phyloP scores from a whole-genome alignment of 2,797 vertebrate genomes.

The Ctenopoma multispine region DNA sequence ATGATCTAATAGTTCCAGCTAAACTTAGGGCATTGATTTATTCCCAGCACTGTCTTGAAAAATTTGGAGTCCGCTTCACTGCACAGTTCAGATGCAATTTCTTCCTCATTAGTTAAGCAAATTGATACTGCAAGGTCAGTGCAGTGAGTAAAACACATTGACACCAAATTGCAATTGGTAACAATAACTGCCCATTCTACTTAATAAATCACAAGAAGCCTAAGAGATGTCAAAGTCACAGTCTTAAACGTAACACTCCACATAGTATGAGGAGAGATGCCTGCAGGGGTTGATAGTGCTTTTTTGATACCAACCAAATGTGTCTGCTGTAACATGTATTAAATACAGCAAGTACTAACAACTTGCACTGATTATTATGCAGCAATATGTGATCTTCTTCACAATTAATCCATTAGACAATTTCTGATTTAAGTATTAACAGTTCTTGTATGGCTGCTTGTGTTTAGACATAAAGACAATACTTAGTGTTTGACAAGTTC shows the following conservation, averaged over 20 bases:
- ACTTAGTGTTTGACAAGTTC: not conserved
- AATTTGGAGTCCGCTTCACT: not conserved
- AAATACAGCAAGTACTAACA: not conserved
- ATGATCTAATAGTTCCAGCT: not conserved
- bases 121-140: constrained; percentile 1
- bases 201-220: not conserved
- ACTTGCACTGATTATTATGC: not conserved
- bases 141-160: not conserved
- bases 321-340: not conserved
- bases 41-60: not conserved
- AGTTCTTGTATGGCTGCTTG: too few species aligned
- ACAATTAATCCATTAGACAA: too few species aligned
- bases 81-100: not conserved
- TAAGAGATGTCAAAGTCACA: not conserved
- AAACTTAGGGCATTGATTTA: not conserved
- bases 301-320: not conserved
- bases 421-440: too few species aligned
- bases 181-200: not conserved
- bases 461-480: not conserved
- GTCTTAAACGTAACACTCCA: not conserved
- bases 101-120: not conserved
- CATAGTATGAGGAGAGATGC: not conserved
- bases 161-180: not conserved
- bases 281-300: not conserved
- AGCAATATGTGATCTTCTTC: too few species aligned